phyloP scores from a whole-genome alignment of 2,888 invertebrate species.

The Lasioglossum lativentre region DNA sequence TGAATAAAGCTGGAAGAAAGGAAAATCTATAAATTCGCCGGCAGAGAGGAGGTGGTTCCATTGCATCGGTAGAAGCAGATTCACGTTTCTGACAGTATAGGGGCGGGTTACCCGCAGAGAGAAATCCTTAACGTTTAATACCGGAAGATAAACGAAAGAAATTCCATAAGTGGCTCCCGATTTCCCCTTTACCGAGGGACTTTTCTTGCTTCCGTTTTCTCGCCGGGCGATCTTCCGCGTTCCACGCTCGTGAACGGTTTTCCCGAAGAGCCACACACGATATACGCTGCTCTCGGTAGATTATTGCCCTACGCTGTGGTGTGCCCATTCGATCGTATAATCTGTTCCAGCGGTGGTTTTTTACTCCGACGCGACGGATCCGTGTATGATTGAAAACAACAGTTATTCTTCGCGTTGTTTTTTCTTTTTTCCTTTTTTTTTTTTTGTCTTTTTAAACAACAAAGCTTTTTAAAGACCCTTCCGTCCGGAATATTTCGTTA shows the following conservation, averaged over 20 bases:
- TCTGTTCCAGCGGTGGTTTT: slow-evolving; percentile 13
- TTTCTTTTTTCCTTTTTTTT: too few species aligned
- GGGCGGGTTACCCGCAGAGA: slow-evolving; percentile 40
- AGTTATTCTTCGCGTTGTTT: neutral
- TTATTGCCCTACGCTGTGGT: slow-evolving; percentile 55
- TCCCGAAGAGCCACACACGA: slow-evolving; percentile 36
- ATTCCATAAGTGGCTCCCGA: slow-evolving; percentile 26
- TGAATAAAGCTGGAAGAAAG: neutral
- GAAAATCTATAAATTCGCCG: neutral
- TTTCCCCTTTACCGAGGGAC: neutral
- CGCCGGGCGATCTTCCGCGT: slow-evolving; percentile 5
- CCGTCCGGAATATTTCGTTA: neutral
- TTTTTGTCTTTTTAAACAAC: neutral
- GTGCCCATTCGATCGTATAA: slow-evolving; percentile 35
- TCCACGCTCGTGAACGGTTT: slow-evolving; percentile 11
- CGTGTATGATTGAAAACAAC: slow-evolving; percentile 5
- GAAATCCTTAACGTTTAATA: slow-evolving; percentile 63
- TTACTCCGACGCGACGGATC: neutral
- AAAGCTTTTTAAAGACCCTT: neutral
- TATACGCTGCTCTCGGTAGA: slow-evolving; percentile 41
- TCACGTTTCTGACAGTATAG: slow-evolving; percentile 58
- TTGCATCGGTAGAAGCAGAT: slow-evolving; percentile 3
- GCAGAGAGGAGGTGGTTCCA: neutral
- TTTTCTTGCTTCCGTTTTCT: slow-evolving; percentile 1
- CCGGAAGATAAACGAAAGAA: slow-evolving; percentile 44